These are phyloP conservation scores for Miichthys miiuy DNA, from an alignment of 2,797 vertebrate genomes.

Conservation along the genomic window DNA sequence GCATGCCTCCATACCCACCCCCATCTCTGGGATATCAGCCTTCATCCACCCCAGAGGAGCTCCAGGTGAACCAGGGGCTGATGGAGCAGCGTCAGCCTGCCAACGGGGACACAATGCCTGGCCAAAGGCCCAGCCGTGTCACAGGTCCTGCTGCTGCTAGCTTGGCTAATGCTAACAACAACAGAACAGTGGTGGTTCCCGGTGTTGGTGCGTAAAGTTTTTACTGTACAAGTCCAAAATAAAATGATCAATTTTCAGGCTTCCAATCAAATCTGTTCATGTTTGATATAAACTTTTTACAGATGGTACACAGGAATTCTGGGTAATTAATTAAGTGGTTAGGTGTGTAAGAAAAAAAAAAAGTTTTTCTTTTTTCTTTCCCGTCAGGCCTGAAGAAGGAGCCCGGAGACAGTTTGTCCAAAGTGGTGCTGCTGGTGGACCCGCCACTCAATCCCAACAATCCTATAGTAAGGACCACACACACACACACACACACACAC, in stretches of 20 bases:
- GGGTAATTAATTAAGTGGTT: conserved; percentile 1
- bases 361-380: conserved; percentile 1
- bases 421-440: conserved; percentile 62
- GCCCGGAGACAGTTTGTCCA: conserved; percentile 15
- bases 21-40: conserved; percentile 46
- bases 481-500: conserved; percentile 23
- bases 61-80: conserved; percentile 37
- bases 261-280: not conserved
- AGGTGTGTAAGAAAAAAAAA: too few species aligned
- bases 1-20: conserved; percentile 20
- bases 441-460: conserved; percentile 54
- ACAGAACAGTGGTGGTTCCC: not conserved
- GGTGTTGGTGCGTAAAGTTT: conserved; percentile 30
- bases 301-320: not conserved
- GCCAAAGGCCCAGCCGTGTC: conserved; percentile 6
- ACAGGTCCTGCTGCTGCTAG: conserved; percentile 15
- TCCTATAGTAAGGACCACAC: conserved; percentile 50
- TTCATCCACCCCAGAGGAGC: conserved; percentile 15
- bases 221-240: not conserved
- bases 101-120: conserved; percentile 8
- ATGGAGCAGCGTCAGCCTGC: conserved; percentile 52
- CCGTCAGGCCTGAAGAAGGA: conserved; percentile 50
- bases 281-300: not conserved
- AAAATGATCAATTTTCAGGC: not conserved
- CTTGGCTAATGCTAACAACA: conserved; percentile 36